A percentile compares a stretch with the other conserved stretches of the same genome.
phyloP scores from a whole-genome alignment of 2,888 invertebrate genomes.

The Habroteleia sp. region DNA sequence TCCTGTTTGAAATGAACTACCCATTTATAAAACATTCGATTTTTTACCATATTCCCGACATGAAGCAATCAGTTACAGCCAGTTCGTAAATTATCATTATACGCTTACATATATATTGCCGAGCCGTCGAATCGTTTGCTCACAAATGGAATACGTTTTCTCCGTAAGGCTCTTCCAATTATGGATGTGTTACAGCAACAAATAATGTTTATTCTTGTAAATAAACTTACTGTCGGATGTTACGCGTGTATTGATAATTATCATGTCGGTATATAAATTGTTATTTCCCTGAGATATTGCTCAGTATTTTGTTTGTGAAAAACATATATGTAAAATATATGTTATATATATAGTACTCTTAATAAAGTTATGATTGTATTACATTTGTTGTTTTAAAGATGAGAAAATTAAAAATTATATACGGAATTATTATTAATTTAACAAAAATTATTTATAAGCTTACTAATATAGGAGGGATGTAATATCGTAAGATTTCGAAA shows the following conservation, averaged over 20 bases:
- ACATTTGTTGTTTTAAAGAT: too few relatives aligned
- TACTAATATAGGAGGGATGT: too few relatives aligned
- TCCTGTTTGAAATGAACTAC: constrained; percentile 6
- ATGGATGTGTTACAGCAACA: neutral
- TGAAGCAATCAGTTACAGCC: constrained; percentile 38
- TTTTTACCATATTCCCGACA: constrained; percentile 38
- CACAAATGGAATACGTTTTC: constrained; percentile 32
- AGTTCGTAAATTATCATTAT: constrained; percentile 55
- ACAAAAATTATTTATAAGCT: too few relatives aligned
- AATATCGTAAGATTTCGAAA: too few relatives aligned
- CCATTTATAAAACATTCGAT: constrained; percentile 32
- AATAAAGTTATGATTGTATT: too few relatives aligned
- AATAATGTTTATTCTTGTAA: neutral
- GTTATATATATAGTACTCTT: too few relatives aligned
- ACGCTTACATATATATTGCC: constrained; percentile 19
- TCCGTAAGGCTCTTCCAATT: constrained; percentile 32
- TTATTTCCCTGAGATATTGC: neutral
- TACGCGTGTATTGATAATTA: neutral
- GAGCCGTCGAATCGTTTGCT: constrained; percentile 24
- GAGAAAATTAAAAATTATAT: too few relatives aligned
- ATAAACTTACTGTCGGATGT: neutral
- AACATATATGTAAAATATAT: too few relatives aligned
- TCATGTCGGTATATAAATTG: neutral
- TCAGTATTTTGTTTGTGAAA: too few relatives aligned
- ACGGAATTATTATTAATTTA: too few relatives aligned